Evolutionary conservation across 2,888 invertebrate genomes (phyloP).

Genomic region (Psococerastis gibbosa): DNA sequence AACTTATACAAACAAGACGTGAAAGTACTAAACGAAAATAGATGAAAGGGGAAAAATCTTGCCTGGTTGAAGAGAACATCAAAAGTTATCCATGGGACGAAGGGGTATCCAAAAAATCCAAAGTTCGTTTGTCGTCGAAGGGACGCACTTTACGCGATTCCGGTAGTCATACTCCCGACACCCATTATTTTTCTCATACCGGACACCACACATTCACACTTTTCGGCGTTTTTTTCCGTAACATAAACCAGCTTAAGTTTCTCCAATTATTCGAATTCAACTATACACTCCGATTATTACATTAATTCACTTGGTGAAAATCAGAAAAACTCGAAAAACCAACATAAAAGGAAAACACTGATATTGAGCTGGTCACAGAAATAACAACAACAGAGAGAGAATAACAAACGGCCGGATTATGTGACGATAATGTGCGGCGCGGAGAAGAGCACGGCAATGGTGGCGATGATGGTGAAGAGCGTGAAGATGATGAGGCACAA

Average conservation of each 20-base stretch:
- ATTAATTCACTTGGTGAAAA: not conserved
- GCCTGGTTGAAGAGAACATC: constrained; percentile 2
- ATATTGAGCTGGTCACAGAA: constrained; percentile 9
- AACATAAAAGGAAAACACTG: constrained; percentile 9
- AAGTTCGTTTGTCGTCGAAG: not conserved
- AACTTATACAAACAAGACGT: not conserved
- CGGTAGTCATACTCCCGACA: no score
- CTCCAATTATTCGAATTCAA: not conserved
- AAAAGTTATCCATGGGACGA: not conserved
- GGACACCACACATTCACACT: constrained; percentile 4
- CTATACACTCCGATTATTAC: not conserved
- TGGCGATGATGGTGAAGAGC: constrained; percentile 93
- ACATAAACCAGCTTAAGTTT: no score
- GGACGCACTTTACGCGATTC: no score
- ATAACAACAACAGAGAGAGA: constrained; percentile 8
- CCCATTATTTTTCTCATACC: not conserved
- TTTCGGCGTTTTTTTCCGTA: constrained; percentile 10
- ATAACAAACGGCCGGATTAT: constrained; percentile 28
- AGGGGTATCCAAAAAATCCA: not conserved
- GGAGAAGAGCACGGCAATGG: constrained; percentile 89
- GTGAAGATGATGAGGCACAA: constrained; percentile 99
- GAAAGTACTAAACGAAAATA: not conserved
- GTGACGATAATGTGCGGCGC: constrained; percentile 91
- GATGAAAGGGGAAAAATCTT: constrained; percentile 3
- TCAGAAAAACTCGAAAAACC: not conserved